These are phyloP conservation scores for Ceyx erithaca DNA, from an alignment of 2,797 vertebrate species.

Conservation along the genomic window DNA sequence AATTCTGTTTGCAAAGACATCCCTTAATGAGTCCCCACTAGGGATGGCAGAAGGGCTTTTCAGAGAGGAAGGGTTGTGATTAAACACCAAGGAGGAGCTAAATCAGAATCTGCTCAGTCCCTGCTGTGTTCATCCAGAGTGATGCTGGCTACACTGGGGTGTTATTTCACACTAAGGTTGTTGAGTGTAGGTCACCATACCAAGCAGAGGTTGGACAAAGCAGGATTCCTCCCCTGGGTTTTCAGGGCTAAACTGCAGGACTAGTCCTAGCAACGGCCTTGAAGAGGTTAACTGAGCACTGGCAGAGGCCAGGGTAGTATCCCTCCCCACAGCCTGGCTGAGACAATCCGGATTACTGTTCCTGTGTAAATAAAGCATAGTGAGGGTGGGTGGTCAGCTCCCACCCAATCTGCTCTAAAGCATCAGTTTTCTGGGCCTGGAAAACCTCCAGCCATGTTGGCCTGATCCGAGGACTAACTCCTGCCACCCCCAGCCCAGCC, in stretches of 20 bases:
- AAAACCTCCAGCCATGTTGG: neutral
- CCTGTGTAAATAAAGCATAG: slow-evolving; percentile 14
- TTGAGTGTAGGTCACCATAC: neutral
- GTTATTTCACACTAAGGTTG: neutral
- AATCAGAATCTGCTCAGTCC: neutral
- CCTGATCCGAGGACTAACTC: neutral
- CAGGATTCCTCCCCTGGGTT: neutral
- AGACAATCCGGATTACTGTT: neutral
- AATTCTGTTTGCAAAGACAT: neutral
- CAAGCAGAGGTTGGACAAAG: neutral
- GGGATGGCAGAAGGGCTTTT: neutral
- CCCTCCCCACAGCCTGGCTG: neutral
- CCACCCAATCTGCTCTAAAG: neutral
- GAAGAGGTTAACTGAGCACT: slow-evolving; percentile 4
- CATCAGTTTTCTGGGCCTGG: neutral
- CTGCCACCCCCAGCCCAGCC: fast-evolving
- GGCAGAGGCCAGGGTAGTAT: neutral
- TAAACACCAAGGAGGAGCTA: neutral
- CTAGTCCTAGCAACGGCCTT: neutral
- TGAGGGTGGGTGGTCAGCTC: slow-evolving; percentile 10
- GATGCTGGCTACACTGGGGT: neutral
- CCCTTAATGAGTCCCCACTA: neutral
- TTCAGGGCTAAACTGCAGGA: neutral
- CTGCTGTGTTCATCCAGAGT: neutral
- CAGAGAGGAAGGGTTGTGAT: neutral